Percentiles rank a stretch among this genome's conserved stretches.
phyloP scores from a whole-genome alignment of 2,888 invertebrate genomes.

The Lumbricus terrestris region DNA sequence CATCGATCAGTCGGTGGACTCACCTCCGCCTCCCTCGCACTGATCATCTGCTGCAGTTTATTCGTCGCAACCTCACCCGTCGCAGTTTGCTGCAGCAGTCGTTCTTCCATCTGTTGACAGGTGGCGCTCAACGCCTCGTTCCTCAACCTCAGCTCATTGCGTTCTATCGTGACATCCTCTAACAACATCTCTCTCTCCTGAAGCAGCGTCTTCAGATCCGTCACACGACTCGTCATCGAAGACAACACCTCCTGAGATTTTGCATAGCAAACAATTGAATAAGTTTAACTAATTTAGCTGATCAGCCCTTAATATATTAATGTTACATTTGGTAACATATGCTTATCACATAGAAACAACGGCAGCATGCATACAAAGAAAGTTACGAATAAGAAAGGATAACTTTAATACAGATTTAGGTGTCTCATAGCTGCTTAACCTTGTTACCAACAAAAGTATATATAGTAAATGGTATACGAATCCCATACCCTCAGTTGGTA shows the following conservation, averaged over 20 bases:
- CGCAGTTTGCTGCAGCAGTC: neutral
- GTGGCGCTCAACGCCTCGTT: neutral
- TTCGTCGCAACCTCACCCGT: neutral
- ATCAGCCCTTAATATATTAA: neutral
- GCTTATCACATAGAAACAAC: neutral
- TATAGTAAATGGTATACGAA: too few relatives aligned
- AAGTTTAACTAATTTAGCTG: neutral
- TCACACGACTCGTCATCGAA: conserved; percentile 9
- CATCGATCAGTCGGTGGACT: neutral
- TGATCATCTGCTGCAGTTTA: neutral
- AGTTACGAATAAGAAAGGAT: neutral
- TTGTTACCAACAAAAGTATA: too few relatives aligned
- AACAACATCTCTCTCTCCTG: neutral
- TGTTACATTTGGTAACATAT: neutral
- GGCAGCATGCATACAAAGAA: neutral
- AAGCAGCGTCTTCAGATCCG: neutral
- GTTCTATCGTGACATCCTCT: neutral
- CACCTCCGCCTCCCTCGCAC: neutral
- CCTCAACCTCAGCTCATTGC: neutral
- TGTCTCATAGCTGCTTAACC: neutral
- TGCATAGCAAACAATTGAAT: neutral
- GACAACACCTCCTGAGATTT: conserved; percentile 5
- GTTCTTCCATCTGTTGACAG: neutral
- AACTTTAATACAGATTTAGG: neutral
- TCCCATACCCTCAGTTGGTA: too few relatives aligned